phyloP scores from a whole-genome alignment of 2,113 vertebrate genomes.

The Mustela lutreola region DNA sequence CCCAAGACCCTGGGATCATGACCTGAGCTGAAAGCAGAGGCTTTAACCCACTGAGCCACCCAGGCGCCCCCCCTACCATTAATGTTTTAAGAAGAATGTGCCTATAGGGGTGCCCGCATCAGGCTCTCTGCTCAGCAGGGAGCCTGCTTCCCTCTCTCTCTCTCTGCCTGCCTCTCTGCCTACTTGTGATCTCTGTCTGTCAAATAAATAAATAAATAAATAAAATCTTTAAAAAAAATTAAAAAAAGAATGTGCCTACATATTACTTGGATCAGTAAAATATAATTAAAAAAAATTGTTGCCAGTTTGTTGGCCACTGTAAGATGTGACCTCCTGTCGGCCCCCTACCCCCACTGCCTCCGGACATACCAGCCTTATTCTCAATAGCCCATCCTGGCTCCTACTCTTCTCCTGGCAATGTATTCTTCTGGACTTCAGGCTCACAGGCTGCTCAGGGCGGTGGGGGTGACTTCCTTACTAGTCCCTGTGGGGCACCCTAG shows the following conservation, averaged over 20 bases:
- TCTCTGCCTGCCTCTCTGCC: too few relatives aligned
- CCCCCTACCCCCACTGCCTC: not conserved
- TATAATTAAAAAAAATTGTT: not conserved
- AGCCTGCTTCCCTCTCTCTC: too few relatives aligned
- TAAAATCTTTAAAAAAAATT: too few relatives aligned
- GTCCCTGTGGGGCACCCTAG: rapidly evolving
- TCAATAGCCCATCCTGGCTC: not conserved
- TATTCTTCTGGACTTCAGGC: not conserved
- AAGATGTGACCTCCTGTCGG: not conserved
- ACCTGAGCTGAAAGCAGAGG: not conserved
- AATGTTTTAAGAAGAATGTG: not conserved
- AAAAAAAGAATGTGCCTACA: not conserved
- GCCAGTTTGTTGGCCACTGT: not conserved
- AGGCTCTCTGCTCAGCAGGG: too few relatives aligned
- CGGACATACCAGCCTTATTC: not conserved
- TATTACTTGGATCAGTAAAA: not conserved
- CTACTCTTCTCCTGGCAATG: not conserved
- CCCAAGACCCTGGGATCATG: not conserved
- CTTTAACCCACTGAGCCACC: too few relatives aligned
- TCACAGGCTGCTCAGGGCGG: not conserved
- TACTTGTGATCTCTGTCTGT: too few relatives aligned
- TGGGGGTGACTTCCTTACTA: not conserved
- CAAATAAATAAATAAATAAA: too few relatives aligned
- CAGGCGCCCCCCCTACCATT: not conserved
- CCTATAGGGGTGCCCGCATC: not conserved